These are phyloP conservation scores for Cottus gobio DNA, from an alignment of 2,113 vertebrate genomes.

Conservation along the genomic window DNA sequence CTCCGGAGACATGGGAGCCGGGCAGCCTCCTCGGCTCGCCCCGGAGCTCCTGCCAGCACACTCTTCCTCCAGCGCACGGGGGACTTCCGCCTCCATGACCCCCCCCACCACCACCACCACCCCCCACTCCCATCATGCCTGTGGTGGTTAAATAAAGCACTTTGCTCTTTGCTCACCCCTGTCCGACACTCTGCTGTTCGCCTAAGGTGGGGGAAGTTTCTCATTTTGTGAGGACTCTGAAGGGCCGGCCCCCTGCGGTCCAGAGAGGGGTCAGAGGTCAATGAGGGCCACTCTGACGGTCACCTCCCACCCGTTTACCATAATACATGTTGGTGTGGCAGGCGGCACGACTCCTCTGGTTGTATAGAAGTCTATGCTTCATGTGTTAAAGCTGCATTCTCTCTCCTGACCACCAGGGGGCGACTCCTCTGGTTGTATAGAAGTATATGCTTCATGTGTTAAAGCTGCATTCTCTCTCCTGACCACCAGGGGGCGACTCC, in stretches of 20 bases:
- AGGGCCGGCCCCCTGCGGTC: conserved; percentile 17
- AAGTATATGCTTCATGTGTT: no score
- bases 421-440: no score
- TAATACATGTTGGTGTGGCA: neutral
- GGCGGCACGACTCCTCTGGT: neutral
- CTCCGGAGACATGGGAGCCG: conserved; percentile 44
- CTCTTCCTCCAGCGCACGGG: conserved; percentile 26
- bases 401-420: no score
- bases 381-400: no score
- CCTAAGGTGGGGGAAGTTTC: conserved; percentile 55
- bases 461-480: no score
- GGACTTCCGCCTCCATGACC: conserved; percentile 31
- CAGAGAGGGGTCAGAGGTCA: conserved; percentile 57
- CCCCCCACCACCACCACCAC: no score
- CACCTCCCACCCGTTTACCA: conserved; percentile 28
- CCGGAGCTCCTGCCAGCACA: conserved; percentile 4
- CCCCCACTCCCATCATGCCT: conserved; percentile 24
- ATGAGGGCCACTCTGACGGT: conserved; percentile 30
- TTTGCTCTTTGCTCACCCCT: conserved; percentile 71
- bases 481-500: no score
- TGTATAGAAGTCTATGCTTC: no score
- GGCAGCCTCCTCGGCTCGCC: conserved; percentile 38
- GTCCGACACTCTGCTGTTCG: conserved; percentile 56
- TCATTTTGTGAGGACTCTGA: conserved; percentile 45
- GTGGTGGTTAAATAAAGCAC: conserved; percentile 73